Evolutionary conservation across 1,140 invertebrate genomes (phyloP).

Genomic region (Eupeodes corollae): DNA sequence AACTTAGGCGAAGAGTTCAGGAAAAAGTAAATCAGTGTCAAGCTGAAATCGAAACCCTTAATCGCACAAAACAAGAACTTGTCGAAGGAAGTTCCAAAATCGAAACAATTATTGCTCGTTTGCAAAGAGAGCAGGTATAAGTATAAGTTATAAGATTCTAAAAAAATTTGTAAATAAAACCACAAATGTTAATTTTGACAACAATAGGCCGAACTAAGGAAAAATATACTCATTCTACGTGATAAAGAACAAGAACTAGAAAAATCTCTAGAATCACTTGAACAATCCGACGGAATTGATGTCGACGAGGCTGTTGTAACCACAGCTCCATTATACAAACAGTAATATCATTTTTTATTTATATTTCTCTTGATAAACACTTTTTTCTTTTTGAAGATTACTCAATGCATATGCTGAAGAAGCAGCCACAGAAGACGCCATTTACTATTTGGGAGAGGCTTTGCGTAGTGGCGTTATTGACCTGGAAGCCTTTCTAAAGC

Average conservation of each 20-base stretch:
- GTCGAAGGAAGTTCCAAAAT: slow-evolving; percentile 74
- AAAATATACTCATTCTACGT: slow-evolving; percentile 69
- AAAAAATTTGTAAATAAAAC: neutral
- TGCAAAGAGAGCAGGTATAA: slow-evolving; percentile 75
- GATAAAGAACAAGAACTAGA: slow-evolving; percentile 81
- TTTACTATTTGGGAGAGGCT: slow-evolving; percentile 97
- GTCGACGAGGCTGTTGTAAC: slow-evolving; percentile 96
- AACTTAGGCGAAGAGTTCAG: slow-evolving; percentile 69
- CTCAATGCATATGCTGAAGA: slow-evolving; percentile 95
- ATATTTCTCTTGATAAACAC: neutral
- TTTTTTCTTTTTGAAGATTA: slow-evolving; percentile 46
- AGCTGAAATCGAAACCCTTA: slow-evolving; percentile 83
- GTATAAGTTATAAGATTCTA: neutral
- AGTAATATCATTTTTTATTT: slow-evolving; percentile 45
- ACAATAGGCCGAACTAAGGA: slow-evolving; percentile 62
- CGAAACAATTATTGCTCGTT: slow-evolving; percentile 64
- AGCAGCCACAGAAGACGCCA: slow-evolving; percentile 94
- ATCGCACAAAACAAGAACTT: slow-evolving; percentile 80
- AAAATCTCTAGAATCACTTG: slow-evolving; percentile 64
- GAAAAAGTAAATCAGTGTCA: slow-evolving; percentile 82
- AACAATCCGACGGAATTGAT: slow-evolving; percentile 70
- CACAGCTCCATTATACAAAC: slow-evolving; percentile 91
- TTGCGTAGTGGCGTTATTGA: slow-evolving; percentile 86
- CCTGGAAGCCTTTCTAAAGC: slow-evolving; percentile 91
- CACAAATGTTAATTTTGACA: neutral